Conservation (phyloP, 2,888 invertebrate species). For the Acleris emargana region DNA sequence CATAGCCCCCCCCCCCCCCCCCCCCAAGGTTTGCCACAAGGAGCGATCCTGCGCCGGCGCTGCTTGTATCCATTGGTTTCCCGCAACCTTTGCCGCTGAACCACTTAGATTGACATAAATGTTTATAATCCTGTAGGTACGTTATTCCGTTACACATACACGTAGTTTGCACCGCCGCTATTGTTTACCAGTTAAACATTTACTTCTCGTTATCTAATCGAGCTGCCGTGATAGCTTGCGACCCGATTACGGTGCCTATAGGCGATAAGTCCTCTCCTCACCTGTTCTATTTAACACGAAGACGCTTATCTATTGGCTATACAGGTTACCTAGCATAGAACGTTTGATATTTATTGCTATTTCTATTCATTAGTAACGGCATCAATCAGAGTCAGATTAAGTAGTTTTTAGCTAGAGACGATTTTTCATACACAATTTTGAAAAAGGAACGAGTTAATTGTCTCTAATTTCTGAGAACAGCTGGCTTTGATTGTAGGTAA, state of each 20-base stretch:
- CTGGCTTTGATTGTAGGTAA: too few relatives aligned
- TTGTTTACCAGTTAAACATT: conserved; percentile 77
- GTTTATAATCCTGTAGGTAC: background rate
- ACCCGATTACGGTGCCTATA: conserved; percentile 73
- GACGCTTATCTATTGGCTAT: conserved; percentile 35
- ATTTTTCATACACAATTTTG: too few relatives aligned
- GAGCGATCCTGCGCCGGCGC: too few relatives aligned
- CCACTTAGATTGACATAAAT: background rate
- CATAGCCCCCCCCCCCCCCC: too few relatives aligned
- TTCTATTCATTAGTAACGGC: too few relatives aligned
- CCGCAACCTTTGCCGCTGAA: too few relatives aligned
- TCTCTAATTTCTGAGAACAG: too few relatives aligned
- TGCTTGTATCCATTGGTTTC: too few relatives aligned
- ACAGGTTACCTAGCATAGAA: conserved; percentile 24
- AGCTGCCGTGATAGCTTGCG: conserved; percentile 74
- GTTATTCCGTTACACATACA: background rate
- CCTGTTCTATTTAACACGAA: conserved; percentile 67
- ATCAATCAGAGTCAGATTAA: too few relatives aligned
- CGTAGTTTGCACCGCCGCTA: conserved; percentile 43
- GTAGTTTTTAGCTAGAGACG: too few relatives aligned
- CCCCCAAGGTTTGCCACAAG: too few relatives aligned
- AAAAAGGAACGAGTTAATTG: too few relatives aligned
- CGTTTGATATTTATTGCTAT: background rate
- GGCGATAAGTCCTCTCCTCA: conserved; percentile 63
- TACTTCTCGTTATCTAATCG: conserved; percentile 76